Evolutionary conservation across 2,113 vertebrate genomes (phyloP), one percentile per base, ranked within the genome.

Genomic region (Laterallus jamaicensis): DNA sequence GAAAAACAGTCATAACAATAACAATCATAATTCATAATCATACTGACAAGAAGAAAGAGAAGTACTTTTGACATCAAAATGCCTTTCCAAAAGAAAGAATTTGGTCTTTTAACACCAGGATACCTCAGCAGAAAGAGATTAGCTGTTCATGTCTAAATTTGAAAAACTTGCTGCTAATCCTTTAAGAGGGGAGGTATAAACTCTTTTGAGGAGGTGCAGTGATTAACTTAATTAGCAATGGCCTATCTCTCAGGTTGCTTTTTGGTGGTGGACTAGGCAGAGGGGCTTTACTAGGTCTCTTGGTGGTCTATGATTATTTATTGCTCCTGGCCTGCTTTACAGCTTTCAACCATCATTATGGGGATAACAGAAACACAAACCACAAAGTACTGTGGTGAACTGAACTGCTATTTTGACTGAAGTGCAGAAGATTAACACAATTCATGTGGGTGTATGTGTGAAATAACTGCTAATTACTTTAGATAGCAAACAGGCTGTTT

Each of bases 291-390:
- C 28, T 55, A 35, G 59, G 15, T 10, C 17, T 80, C 18, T 17
- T 21, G 12, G 6, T 54, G 10, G 21, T 78, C 26, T 12, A 11
- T 77, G 25, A 4, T 54, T 88, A 16, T 54, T 62, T 92, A 32
- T 29, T 67, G 22, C 28, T 59, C 3, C 20, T 50, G 21, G 5
- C 12, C 3, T 17, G 11, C 49, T 77, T 82, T 28, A 6, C 12
- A 59, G n/a, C 37, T 54, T 68, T 82, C 39, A 83, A 31, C 16
- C 1, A 0, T 14, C 2, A 3, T 56, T 32, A 18, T 2, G 3
- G 55, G n/a, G 37, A 15, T 86, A 70, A 52, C 8, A 80, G 59
- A 82, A 82, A 44, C 15, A 35, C 9, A 63, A 82, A 35, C 10
- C 2, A 25, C 8, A 3, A n/a, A 37, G 6, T 29, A 8, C 40